Evolutionary conservation across 2,888 invertebrate species (phyloP), one percentile per base, ranked within the genome.

Genomic region (Glyphotaelius pellucidus): DNA sequence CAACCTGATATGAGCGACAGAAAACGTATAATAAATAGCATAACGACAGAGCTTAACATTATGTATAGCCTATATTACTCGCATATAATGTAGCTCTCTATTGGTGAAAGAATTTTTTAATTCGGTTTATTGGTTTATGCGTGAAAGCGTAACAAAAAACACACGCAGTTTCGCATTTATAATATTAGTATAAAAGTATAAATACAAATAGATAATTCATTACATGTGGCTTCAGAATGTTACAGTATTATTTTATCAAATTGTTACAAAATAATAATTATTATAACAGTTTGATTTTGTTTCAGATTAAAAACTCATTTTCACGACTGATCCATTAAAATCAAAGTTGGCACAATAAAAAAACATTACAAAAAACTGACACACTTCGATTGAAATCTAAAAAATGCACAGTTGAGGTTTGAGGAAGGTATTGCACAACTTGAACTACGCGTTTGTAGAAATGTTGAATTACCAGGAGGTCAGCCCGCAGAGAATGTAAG

Each of bases 271-370:
- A 30, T 80, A 30, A n/a, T 80, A 2, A 31, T 80, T 31, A 25
- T 30, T 31, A 81, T 81, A 5, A 25, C 3, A 31, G 32, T 31
- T 81, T 81, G 31, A 81, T 81, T 31, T 30, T 80, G 15, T 15
- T 31, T 81, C 14, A 31, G 31, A 81, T 81, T 67, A 1, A 19
- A 67, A 67, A 67, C 14, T 81, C 32, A 31, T 35, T 38, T 52
- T 87, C 87, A 87, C 87, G 87, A 87, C 67, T 67, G 52, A 15
- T 32, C 52, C 31, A 52, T 87, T 87, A 87, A 85, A 83, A 32
- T 81, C 31, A 32, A 81, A 81, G 19, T 85, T 38, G 2, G 38
- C 12, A 85, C 38, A 83, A 14, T 15, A n/a, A 38, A 85, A 42
- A 85, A 1, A 38, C 3, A 9, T 11, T n/a, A 42, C 3, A 32